Evolutionary conservation across 2,113 vertebrate species (phyloP), one percentile per base, ranked within the genome.

Genomic region (Oenanthe oenanthe): DNA sequence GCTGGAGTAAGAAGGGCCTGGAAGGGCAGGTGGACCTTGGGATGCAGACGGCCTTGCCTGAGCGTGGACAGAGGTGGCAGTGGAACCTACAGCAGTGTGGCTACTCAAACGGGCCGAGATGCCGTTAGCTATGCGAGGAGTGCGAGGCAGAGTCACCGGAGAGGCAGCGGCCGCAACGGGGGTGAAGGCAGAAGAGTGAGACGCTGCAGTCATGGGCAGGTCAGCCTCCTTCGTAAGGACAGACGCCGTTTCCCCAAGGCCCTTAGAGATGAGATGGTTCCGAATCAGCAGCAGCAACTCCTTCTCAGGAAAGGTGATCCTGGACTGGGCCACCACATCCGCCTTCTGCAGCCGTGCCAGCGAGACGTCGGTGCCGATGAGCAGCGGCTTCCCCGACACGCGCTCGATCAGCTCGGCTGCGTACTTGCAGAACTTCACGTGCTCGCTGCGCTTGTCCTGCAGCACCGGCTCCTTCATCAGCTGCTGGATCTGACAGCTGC

Each of bases 391-490:
- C 48, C 99, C 99, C 3, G 99, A 99, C 28, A 99, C 99, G 6
- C 99, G 97, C 94, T 99, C 99, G 9, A 99, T 99, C 61, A 99
- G 98, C 95, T 99, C 99, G 1, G 99, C 99, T 0, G 99, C 99
- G 3, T 98, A 99, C 85, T 99, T 99, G 97, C 99, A 99, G 97
- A 99, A 99, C 92, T 99, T 99, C 73, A 99, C 99, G 0, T 99
- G 99, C 90, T 99, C 99, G 1, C 98, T 99, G 91, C 99, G 99
- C 96, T 99, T 99, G 98, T 99, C 99, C 98, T 99, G 99, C 18
- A 99, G 98, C 85, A 99, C 98, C 0, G 99, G 99, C 95, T 99
- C 99, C 88, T 99, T 99, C 99, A 99, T 99, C 91, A 99, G 97
- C 97, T 99, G 99, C 97, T 99, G 99, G 96, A 99, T 99, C 96